phyloP scores from a whole-genome alignment of 2,888 invertebrate species.

The Ochropacha duplaris region DNA sequence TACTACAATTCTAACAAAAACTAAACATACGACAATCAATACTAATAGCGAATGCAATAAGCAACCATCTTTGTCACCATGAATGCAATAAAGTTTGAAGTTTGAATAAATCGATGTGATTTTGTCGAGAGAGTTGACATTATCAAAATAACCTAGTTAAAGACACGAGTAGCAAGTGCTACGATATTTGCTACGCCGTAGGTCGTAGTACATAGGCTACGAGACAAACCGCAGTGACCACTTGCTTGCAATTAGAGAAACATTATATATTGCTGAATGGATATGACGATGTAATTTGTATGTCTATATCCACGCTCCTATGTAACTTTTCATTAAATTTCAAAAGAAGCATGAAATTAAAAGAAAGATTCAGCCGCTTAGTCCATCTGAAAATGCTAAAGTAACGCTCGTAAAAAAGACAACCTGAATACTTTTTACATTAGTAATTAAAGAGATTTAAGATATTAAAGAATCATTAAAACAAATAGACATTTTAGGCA shows the following conservation, averaged over 20 bases:
- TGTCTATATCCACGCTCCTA: too few species aligned
- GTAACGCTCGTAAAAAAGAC: not conserved
- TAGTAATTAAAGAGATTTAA: not conserved
- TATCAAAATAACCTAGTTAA: not conserved
- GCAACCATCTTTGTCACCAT: too few species aligned
- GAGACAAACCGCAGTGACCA: not conserved
- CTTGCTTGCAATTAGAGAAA: not conserved
- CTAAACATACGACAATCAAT: too few species aligned
- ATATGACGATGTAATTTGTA: too few species aligned
- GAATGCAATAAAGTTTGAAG: too few species aligned
- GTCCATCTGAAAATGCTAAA: not conserved
- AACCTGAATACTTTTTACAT: not conserved
- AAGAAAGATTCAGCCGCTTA: not conserved
- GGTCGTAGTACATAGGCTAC: not conserved
- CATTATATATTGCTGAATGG: too few species aligned
- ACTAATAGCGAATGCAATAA: too few species aligned
- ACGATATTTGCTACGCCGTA: not conserved
- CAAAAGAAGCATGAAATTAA: not conserved
- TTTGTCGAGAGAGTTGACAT: too few species aligned
- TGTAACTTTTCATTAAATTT: not conserved
- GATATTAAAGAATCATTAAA: too few species aligned
- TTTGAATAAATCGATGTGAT: too few species aligned
- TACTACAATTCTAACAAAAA: not conserved
- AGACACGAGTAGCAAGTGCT: not conserved
- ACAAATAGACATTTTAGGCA: too few species aligned